Evolutionary conservation across 1,140 invertebrate genomes (phyloP).

Genomic region (Polyergus mexicanus): DNA sequence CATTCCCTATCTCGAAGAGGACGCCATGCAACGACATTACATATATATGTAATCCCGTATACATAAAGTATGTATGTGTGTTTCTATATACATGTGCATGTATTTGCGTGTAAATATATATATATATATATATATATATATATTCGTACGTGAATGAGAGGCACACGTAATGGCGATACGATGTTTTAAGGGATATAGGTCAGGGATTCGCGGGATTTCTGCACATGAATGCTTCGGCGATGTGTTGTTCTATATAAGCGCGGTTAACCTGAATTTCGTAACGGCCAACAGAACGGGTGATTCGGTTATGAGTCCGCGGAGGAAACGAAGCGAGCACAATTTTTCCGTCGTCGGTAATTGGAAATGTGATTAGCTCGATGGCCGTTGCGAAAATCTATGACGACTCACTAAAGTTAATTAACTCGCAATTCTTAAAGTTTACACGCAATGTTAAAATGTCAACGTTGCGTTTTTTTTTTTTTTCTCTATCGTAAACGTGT

Average conservation of each 20-base stretch:
- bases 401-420: constrained; percentile 47
- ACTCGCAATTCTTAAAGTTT: constrained; percentile 49
- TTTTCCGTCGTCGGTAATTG: constrained; percentile 42
- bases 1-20: constrained; percentile 26
- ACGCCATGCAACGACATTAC: constrained; percentile 37
- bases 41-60: background rate
- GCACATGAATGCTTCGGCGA: constrained; percentile 51
- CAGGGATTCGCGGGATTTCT: constrained; percentile 70
- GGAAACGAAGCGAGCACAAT: background rate
- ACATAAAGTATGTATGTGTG: background rate
- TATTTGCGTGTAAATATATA: background rate
- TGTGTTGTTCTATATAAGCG: constrained; percentile 63
- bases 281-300: constrained; percentile 32
- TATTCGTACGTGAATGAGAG: constrained; percentile 23
- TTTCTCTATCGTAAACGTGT: background rate
- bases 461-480: background rate
- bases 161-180: constrained; percentile 68
- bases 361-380: constrained; percentile 44
- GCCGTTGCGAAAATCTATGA: background rate
- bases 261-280: constrained; percentile 71
- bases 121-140: background rate
- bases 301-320: constrained; percentile 20
- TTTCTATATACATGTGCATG: background rate
- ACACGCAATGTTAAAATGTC: constrained; percentile 35
- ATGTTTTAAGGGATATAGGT: constrained; percentile 77